Evolutionary conservation across 2,888 invertebrate species (phyloP).

Genomic region (Xanthia togata): DNA sequence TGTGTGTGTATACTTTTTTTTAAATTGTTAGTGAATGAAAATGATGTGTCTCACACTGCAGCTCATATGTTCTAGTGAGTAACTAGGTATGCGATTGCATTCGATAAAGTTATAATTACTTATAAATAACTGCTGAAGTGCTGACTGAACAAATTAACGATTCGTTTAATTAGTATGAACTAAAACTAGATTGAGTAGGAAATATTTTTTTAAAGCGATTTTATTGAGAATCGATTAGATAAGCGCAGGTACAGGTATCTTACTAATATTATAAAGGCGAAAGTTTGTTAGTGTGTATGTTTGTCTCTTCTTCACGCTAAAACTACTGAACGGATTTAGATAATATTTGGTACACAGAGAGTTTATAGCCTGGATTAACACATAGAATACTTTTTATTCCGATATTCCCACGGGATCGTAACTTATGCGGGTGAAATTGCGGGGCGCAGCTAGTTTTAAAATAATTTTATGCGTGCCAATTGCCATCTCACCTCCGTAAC

Average conservation of each 20-base stretch:
- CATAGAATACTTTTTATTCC: too few species aligned
- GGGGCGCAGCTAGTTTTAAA: too few species aligned
- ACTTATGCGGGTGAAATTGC: too few species aligned
- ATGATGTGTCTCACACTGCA: neutral
- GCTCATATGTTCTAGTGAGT: neutral
- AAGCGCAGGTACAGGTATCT: neutral
- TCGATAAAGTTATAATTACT: neutral
- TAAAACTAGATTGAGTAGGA: too few species aligned
- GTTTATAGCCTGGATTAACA: too few species aligned
- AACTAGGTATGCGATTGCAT: neutral
- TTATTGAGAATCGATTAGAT: neutral
- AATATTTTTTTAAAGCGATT: neutral
- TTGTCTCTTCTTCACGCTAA: too few species aligned
- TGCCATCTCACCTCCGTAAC: slow-evolving; percentile 15
- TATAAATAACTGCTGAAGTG: too few species aligned
- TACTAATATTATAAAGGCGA: too few species aligned
- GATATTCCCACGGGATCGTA: too few species aligned
- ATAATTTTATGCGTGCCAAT: slow-evolving; percentile 12
- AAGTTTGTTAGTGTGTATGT: too few species aligned
- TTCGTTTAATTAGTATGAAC: neutral
- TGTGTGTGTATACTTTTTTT: neutral
- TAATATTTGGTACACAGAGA: too few species aligned
- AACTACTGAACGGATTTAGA: too few species aligned
- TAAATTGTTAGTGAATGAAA: neutral
- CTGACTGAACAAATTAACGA: neutral